A percentile compares a stretch with the other conserved stretches of the same genome.
Conservation (phyloP, 2,888 invertebrate genomes). For the Acrobasis repandana region DNA sequence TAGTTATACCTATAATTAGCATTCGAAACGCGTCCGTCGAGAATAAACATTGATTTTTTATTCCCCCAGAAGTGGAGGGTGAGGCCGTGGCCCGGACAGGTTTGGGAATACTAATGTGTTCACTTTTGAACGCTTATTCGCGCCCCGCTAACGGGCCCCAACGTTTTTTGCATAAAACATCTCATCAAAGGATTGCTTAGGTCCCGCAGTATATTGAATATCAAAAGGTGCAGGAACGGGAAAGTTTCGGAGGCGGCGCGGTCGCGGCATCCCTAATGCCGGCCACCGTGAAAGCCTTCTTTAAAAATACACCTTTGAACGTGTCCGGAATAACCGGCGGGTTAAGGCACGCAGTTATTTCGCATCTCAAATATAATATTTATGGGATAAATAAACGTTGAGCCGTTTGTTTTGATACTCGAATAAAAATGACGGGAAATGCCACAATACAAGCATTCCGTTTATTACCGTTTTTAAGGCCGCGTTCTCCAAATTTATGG, state of each 20-base stretch:
- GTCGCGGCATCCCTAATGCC: conserved; percentile 70
- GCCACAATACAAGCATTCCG: conserved; percentile 15
- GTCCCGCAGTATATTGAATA: conserved; percentile 80
- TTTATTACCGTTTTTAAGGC: conserved; percentile 9
- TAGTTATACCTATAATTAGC: conserved; percentile 75
- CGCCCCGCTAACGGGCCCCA: conserved; percentile 75
- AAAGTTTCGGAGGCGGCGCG: conserved; percentile 68
- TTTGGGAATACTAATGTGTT: conserved; percentile 79
- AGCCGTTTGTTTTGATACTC: conserved; percentile 37
- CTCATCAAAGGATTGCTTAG: conserved; percentile 83
- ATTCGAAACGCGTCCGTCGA: conserved; percentile 75
- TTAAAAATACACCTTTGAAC: conserved; percentile 80
- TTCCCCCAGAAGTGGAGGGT: conserved; percentile 74
- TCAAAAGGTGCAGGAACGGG: conserved; percentile 77
- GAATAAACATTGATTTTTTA: conserved; percentile 83
- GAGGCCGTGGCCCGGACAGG: conserved; percentile 60
- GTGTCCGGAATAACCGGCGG: conserved; percentile 73
- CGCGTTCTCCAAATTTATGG: conserved; percentile 6
- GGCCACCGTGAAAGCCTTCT: conserved; percentile 74
- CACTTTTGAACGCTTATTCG: conserved; percentile 80
- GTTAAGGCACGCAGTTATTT: conserved; percentile 43
- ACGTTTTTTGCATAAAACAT: conserved; percentile 84
- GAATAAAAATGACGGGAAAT: conserved; percentile 30
- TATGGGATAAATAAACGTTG: conserved; percentile 39
- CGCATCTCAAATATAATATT: conserved; percentile 45